A percentile compares a stretch with the other conserved stretches of the same genome.
Evolutionary conservation across 2,797 vertebrate species (phyloP).

Genomic region (Scolopax bukidnonensis): DNA sequence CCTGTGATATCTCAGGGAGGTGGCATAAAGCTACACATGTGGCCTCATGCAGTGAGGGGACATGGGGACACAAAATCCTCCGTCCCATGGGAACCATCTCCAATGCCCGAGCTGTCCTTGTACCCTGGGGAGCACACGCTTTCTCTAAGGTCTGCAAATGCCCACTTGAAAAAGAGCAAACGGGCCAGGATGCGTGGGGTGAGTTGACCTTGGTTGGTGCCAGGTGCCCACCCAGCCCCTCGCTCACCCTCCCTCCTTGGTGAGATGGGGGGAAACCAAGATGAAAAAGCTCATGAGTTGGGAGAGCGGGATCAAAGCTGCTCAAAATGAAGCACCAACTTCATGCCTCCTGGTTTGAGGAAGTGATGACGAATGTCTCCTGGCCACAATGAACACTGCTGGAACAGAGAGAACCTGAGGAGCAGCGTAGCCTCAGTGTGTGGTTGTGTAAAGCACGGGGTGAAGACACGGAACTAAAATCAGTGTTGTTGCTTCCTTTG

Average conservation of each 20-base stretch:
- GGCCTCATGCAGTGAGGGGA: not conserved
- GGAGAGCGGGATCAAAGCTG: not conserved
- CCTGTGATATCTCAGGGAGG: not conserved
- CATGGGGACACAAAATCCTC: not conserved
- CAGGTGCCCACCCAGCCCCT: not conserved
- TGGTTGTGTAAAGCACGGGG: accelerated
- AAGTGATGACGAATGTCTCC: not conserved
- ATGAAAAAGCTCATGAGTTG: not conserved
- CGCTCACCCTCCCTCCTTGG: accelerated
- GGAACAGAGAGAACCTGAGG: not conserved
- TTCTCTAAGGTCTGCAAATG: not conserved
- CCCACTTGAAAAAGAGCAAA: not conserved
- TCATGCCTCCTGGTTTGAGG: not conserved
- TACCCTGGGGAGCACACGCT: not conserved
- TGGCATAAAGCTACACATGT: not conserved
- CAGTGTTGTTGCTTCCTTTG: not conserved
- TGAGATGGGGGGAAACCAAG: not conserved
- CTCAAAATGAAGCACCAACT: not conserved
- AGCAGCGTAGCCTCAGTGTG: accelerated
- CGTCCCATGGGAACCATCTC: accelerated
- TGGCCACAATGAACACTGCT: not conserved
- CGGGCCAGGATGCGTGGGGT: accelerated
- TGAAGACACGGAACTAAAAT: not conserved
- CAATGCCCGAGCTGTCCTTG: not conserved
- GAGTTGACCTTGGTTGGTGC: not conserved